phyloP scores from a whole-genome alignment of 2,113 vertebrate species.

The Neogobius melanostomus region DNA sequence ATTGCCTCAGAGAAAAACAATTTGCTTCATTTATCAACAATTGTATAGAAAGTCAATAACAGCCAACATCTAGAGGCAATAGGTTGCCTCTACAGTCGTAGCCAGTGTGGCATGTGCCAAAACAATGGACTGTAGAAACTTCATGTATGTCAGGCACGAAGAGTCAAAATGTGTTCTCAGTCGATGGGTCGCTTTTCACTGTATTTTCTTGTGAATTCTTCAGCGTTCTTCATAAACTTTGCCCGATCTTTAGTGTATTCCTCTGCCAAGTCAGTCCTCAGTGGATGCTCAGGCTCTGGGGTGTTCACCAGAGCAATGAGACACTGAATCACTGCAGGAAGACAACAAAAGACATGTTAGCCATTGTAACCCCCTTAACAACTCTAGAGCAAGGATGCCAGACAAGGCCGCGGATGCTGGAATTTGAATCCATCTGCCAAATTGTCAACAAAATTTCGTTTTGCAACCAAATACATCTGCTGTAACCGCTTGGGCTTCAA shows the following conservation, averaged over 20 bases:
- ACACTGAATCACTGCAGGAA: slow-evolving; percentile 86
- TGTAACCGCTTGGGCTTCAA: no score
- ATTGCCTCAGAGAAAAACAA: slow-evolving; percentile 42
- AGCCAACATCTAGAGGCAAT: slow-evolving; percentile 82
- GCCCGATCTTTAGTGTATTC: slow-evolving; percentile 98
- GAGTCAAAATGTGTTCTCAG: slow-evolving; percentile 75
- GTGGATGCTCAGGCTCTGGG: slow-evolving; percentile 93
- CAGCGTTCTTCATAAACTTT: slow-evolving; percentile 99
- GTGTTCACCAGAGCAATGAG: slow-evolving; percentile 92
- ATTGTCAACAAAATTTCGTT: no score
- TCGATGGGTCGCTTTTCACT: slow-evolving; percentile 95
- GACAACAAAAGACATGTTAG: not conserved
- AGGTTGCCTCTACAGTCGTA: slow-evolving; percentile 61
- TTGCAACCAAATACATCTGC: no score
- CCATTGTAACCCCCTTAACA: not conserved
- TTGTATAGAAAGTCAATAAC: slow-evolving; percentile 88
- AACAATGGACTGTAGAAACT: not conserved
- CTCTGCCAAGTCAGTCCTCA: slow-evolving; percentile 96
- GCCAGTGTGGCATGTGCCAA: slow-evolving; percentile 6
- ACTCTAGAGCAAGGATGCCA: no score
- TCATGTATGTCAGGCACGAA: not conserved
- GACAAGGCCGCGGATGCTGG: no score
- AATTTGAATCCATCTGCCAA: no score
- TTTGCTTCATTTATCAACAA: slow-evolving; percentile 60
- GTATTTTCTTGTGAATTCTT: slow-evolving; percentile 99